phyloP scores from a whole-genome alignment of 2,888 invertebrate species.

The Sminthurides aquaticus region DNA sequence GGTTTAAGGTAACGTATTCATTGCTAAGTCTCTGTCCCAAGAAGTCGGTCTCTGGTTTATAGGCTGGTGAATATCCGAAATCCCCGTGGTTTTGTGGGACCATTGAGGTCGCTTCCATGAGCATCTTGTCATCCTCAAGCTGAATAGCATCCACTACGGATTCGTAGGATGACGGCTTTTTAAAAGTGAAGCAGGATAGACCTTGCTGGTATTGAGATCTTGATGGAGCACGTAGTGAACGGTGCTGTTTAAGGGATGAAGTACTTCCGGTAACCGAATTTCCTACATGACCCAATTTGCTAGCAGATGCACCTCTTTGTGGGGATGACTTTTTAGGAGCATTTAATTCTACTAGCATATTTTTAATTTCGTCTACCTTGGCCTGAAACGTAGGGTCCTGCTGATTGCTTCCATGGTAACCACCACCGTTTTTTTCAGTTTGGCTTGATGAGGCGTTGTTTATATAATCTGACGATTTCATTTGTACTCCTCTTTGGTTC shows the following conservation, averaged over 20 bases:
- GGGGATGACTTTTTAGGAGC: conserved; percentile 17
- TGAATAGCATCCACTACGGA: conserved; percentile 38
- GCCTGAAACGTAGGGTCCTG: conserved; percentile 19
- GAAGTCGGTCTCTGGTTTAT: not conserved
- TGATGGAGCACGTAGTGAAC: conserved; percentile 38
- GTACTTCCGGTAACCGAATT: not conserved
- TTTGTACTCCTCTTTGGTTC: not conserved
- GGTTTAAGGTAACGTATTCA: conserved; percentile 37
- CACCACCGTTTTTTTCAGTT: not conserved
- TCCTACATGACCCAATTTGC: not conserved
- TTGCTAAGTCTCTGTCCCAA: conserved; percentile 20
- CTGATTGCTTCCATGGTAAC: not conserved
- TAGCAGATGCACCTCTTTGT: not conserved
- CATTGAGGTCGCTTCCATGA: not conserved
- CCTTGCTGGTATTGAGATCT: conserved; percentile 37
- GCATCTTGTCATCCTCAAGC: conserved; percentile 17
- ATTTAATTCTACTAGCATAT: conserved; percentile 37
- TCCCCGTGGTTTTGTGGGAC: not conserved
- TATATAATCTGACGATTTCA: not conserved
- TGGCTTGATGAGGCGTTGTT: not conserved
- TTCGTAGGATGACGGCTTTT: conserved; percentile 40
- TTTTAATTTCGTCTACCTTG: conserved; percentile 40
- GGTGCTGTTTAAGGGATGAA: conserved; percentile 31
- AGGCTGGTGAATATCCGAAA: not conserved
- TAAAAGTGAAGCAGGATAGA: conserved; percentile 40